Evolutionary conservation across 2,113 vertebrate species (phyloP), one percentile per base, ranked within the genome.

Genomic region (Setophaga petechia): DNA sequence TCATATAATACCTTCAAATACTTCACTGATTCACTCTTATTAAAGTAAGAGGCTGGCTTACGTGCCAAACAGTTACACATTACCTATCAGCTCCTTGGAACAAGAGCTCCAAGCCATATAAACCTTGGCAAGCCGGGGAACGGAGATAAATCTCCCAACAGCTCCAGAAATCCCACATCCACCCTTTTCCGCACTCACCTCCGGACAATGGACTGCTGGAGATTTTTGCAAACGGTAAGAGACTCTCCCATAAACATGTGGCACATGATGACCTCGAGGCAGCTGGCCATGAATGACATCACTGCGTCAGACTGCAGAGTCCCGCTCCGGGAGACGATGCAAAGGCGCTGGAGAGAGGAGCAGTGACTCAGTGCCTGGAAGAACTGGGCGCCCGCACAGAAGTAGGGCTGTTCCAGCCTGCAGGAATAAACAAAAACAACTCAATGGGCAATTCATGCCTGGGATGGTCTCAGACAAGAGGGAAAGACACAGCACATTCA

Each of bases 221-320:
- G 98, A 21, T 95, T 99, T 95, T 96, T 98, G 97, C 99, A 99
- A 52, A 98, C 97, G 46, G 98, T 98, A 5, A 99, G 97, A 31
- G 99, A 99, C 69, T 99, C 99, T 13, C 99, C 98, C 59, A 98
- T 98, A 93, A 99, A 99, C 98, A 99, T 98, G 98, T 99, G 99
- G 94, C 99, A 99, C 98, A 99, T 98, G 91, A 99, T 75, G 47
- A 99, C 97, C 4, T 98, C 97, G 54, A 90, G 79, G 95, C 99
- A 99, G 83, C 76, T 97, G 89, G 98, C 97, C 98, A 99, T 98
- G 97, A 99, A 99, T 90, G 96, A 95, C 94, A 98, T 97, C 80
- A 98, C 97, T 4, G 99, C 99, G 5, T 98, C 96, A 2, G 98
- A 97, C 97, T 99, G 98, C 59, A 99, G 98, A n/a, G 98, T 99